Evolutionary conservation across 2,113 vertebrate genomes (phyloP), one percentile per base, ranked within the genome.

Genomic region (Morone saxatilis): DNA sequence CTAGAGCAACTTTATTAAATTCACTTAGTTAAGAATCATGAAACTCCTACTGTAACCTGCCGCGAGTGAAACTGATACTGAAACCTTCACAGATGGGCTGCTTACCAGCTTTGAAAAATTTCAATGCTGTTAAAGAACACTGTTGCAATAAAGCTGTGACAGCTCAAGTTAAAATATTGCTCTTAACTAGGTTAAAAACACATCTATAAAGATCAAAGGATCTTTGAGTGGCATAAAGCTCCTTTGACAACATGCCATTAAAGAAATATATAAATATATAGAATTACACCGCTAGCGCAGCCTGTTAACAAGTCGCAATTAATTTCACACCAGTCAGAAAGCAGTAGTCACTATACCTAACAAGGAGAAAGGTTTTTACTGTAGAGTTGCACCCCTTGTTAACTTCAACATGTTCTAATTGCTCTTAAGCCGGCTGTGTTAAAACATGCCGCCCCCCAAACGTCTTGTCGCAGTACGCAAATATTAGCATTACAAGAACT

Each of bases 291-390:
- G 40, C 47, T 65, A 66, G 16, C 38, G 76, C 48, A 8, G 50
- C 48, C 38, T 78, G 56, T 71, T 80, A 75, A 83, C 50, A 78
- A 71, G 43, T 50, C 25, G 4, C 65, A 82, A 69, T 84, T 79
- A 71, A 84, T 86, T 86, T 83, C 74, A 81, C 77, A 48, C 51
- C 50, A 62, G 71, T 73, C 68, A 60, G 31, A 73, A 50, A 76
- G 13, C 20, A 3, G 62, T 6, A 36, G 16, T 57, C 9, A 5
- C 9, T 5, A 8, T 38, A 31, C 48, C 57, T 40, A 87, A 84
- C 12, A 4, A 62, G 71, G 16, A 72, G 54, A 76, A 65, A 65
- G 36, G 47, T 56, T 88, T 47, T 36, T 12, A 82, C 63, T 61
- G 36, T 40, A 36, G 51, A 60, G 47, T 38, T 2, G 1, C 13